Evolutionary conservation across 2,797 vertebrate species (phyloP).

Genomic region (Sebastes miniatus): DNA sequence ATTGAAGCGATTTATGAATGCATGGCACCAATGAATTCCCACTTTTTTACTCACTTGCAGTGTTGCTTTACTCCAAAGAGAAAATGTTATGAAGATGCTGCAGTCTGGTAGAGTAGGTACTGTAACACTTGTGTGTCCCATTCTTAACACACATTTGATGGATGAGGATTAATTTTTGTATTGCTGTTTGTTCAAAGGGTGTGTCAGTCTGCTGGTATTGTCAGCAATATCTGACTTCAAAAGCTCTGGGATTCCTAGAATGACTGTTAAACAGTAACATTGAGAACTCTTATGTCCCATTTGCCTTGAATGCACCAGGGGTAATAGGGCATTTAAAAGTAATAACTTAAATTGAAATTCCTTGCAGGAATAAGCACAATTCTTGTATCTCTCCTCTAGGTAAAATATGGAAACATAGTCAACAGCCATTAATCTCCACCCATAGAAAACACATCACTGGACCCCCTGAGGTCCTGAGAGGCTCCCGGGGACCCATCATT

Average conservation of each 20-base stretch:
- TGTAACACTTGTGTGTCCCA: not conserved
- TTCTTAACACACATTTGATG: not conserved
- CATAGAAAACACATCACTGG: slow-evolving; percentile 29
- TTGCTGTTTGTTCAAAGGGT: not conserved
- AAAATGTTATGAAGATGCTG: not conserved
- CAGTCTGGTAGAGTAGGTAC: not conserved
- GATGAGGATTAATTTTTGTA: not conserved
- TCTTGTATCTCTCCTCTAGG: slow-evolving; percentile 6
- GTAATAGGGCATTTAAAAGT: not conserved
- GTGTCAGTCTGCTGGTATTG: not conserved
- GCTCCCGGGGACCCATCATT: slow-evolving; percentile 32
- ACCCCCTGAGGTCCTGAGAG: slow-evolving; percentile 25
- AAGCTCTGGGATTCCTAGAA: not conserved
- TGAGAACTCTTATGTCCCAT: not conserved
- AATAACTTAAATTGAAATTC: not conserved
- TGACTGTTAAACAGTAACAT: not conserved
- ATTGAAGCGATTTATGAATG: not conserved
- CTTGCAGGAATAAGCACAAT: not conserved
- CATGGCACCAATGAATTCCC: not conserved
- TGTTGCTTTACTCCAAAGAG: not conserved
- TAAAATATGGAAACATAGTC: slow-evolving; percentile 22
- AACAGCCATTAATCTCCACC: slow-evolving; percentile 42
- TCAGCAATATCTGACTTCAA: not conserved
- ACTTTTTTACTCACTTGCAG: not conserved
- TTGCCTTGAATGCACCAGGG: not conserved